Evolutionary conservation across 2,888 invertebrate genomes (phyloP).

Genomic region (Cheilosia impressa): DNA sequence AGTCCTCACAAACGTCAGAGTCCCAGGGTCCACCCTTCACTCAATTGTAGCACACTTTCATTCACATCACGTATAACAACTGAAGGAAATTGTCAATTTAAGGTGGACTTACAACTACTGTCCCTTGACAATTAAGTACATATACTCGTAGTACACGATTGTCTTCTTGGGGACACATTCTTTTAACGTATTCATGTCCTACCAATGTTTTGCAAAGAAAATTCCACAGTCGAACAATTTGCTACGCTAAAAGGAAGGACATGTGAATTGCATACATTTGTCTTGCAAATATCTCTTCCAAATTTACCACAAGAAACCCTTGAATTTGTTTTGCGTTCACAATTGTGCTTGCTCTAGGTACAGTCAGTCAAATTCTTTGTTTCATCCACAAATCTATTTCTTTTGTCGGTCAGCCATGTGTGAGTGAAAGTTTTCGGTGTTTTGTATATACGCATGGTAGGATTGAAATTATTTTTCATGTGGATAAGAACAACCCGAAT

Average conservation of each 20-base stretch:
- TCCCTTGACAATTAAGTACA: conserved; percentile 69
- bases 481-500: background rate
- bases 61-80: conserved; percentile 69
- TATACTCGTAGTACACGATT: conserved; percentile 41
- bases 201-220: conserved; percentile 43
- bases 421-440: conserved; percentile 56
- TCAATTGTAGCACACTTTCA: conserved; percentile 2
- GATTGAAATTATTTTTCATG: conserved; percentile 7
- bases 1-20: background rate
- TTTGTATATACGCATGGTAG: conserved; percentile 17
- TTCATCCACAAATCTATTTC: conserved; percentile 50
- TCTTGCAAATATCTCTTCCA: conserved; percentile 35
- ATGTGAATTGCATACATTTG: conserved; percentile 69
- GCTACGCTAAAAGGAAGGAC: conserved; percentile 17
- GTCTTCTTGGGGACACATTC: conserved; percentile 64
- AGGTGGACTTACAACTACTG: conserved; percentile 66
- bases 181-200: conserved; percentile 43
- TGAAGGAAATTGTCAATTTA: conserved; percentile 74
- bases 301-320: conserved; percentile 63
- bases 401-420: conserved; percentile 67
- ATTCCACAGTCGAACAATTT: conserved; percentile 47
- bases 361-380: conserved; percentile 58
- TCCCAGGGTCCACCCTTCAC: conserved; percentile 12
- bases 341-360: background rate
- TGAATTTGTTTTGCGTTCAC: conserved; percentile 51